Evolutionary conservation across 2,797 vertebrate genomes (phyloP), one percentile per base, ranked within the genome.

Genomic region (Paratrypauchen microcephalus): DNA sequence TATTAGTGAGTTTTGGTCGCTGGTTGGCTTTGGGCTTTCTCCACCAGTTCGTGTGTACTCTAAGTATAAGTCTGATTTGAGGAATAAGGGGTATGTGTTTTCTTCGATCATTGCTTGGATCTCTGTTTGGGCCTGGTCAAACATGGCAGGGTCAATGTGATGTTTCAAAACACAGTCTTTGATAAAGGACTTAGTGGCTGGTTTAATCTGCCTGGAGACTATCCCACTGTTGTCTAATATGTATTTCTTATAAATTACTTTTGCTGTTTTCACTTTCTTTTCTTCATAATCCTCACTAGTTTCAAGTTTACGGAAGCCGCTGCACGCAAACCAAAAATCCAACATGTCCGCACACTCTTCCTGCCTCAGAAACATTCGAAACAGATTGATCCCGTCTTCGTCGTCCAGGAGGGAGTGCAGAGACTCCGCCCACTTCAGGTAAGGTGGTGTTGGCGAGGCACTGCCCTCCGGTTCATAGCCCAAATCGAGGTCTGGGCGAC

Each of bases 321-420:
- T 99, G 92, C 98, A 99, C 0, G 96, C 97, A 55, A 99, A 99
- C 98, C 98, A 99, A 90, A 99, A 99, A 93, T 99, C 97, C 91
- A 99, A 89, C 90, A 98, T 87, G 74, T 99, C 97, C 0, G 93
- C 96, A 0, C 97, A 97, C 63, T 94, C 94, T 88, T 98, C 97
- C 85, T 97, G 96, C 83, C 95, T 95, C 81, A 99, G 94, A 85
- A 99, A 99, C 80, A 93, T 95, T 89, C 95, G 91, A 80, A 99
- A 99, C 75, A 99, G 93, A 74, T 95, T 94, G 79, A 97, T 99
- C 71, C 98, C 98, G 2, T 99, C 98, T 83, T 98, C 96, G 86
- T 99, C 98, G 9, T 99, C 98, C 88, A 99, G 88, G 73, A 99
- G 91, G 39, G 97, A 98, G 89, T 98, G 97, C 78, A 99, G 90